Evolutionary conservation across 37 sponge, comb jelly and placozoan genomes (phyloP).

Genomic region (Diacarnus erythraeanus): DNA sequence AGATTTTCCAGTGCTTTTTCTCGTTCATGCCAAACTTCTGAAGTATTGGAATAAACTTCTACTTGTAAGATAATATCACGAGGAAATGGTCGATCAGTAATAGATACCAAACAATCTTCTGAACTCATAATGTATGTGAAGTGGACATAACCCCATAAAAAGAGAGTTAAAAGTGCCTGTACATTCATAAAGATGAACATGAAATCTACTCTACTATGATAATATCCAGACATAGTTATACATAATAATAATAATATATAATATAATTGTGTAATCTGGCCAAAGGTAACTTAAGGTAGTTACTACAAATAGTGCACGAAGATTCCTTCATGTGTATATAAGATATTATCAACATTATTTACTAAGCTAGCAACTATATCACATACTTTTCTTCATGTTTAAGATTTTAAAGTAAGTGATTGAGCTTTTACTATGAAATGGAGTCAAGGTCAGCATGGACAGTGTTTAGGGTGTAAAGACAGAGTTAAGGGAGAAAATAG

Average conservation of each 20-base stretch:
- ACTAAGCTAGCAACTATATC: too few species aligned
- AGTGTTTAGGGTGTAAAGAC: too few species aligned
- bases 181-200: not conserved
- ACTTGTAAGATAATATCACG: conserved; percentile 45
- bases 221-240: not conserved
- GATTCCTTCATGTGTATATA: too few species aligned
- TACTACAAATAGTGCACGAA: too few species aligned
- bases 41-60: conserved; percentile 45
- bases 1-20: not conserved
- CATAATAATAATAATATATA: not conserved
- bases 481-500: too few species aligned
- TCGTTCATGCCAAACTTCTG: conserved; percentile 9
- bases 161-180: conserved; percentile 33
- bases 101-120: conserved; percentile 38
- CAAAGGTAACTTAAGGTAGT: too few species aligned
- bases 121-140: conserved; percentile 40
- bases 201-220: not conserved
- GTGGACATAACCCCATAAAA: conserved; percentile 62
- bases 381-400: too few species aligned
- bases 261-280: not conserved
- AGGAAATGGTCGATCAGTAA: conserved; percentile 32
- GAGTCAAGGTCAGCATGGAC: too few species aligned
- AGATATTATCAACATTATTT: too few species aligned
- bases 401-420: too few species aligned
- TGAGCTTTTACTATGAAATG: too few species aligned